These are phyloP conservation scores for Drosophila sp. DNA, from an alignment of 1,140 invertebrate genomes.

Conservation along the genomic window DNA sequence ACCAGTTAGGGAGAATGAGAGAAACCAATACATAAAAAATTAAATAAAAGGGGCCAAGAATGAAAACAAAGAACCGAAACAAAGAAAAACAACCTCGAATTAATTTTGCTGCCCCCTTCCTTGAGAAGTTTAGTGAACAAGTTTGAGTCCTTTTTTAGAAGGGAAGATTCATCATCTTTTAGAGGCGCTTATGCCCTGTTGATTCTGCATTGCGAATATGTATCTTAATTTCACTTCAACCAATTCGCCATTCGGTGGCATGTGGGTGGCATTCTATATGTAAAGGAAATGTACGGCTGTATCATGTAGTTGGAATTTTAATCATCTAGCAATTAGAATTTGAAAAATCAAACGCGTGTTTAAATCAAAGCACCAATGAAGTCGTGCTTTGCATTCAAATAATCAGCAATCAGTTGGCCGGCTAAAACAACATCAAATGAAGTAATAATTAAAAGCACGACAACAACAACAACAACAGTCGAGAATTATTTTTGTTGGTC, in stretches of 20 bases:
- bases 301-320: constrained; percentile 25
- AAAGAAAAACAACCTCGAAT: too few species aligned
- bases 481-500: not conserved
- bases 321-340: constrained; percentile 54
- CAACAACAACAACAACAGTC: not conserved
- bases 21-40: too few species aligned
- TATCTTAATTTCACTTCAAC: too few species aligned
- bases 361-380: constrained; percentile 20
- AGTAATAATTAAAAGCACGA: constrained; percentile 51
- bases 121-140: too few species aligned
- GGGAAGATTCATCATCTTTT: too few species aligned
- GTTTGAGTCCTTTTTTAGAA: too few species aligned
- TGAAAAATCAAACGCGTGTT: constrained; percentile 35
- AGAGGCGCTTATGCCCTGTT: too few species aligned
- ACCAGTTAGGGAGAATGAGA: too few species aligned
- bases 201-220: too few species aligned
- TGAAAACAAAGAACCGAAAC: too few species aligned
- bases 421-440: constrained; percentile 5
- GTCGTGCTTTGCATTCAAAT: constrained; percentile 50
- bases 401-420: constrained; percentile 25
- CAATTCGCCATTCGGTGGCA: not conserved
- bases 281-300: not conserved
- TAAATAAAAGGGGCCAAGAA: too few species aligned
- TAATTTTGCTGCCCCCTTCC: too few species aligned
- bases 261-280: not conserved